Evolutionary conservation across 2,888 invertebrate genomes (phyloP).

Genomic region (Diaperis boleti): DNA sequence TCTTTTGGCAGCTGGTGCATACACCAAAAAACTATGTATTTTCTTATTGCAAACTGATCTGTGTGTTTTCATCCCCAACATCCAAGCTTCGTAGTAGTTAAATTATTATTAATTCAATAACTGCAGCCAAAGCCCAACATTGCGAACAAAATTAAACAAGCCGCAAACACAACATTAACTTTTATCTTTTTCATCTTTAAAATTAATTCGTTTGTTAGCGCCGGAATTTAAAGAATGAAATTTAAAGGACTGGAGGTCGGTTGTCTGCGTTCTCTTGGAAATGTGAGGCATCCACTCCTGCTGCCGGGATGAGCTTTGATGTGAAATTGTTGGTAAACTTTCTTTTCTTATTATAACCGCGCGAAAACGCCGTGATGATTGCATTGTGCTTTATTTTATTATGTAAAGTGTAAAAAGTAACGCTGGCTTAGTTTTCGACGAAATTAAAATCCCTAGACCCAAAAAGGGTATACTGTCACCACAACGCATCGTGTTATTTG

Average conservation of each 20-base stretch:
- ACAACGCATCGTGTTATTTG: no score
- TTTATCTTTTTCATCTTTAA: slow-evolving; percentile 13
- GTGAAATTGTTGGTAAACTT: slow-evolving; percentile 33
- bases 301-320: slow-evolving; percentile 13
- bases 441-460: no score
- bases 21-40: no score
- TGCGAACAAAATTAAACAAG: not conserved
- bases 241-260: slow-evolving; percentile 7
- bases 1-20: slow-evolving; percentile 7
- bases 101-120: no score
- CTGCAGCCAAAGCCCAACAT: no score
- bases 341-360: slow-evolving; percentile 10
- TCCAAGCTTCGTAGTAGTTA: no score
- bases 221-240: slow-evolving; percentile 24
- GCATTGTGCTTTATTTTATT: no score
- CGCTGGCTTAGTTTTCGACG: no score
- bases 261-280: slow-evolving; percentile 7
- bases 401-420: no score
- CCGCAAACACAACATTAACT: not conserved
- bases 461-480: no score
- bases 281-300: slow-evolving; percentile 16
- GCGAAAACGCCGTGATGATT: not conserved
- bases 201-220: slow-evolving; percentile 13
- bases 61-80: no score
- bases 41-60: no score